Base-by-base conservation (phyloP, 2,113 vertebrate species). In the Holacanthus passer region DNA sequence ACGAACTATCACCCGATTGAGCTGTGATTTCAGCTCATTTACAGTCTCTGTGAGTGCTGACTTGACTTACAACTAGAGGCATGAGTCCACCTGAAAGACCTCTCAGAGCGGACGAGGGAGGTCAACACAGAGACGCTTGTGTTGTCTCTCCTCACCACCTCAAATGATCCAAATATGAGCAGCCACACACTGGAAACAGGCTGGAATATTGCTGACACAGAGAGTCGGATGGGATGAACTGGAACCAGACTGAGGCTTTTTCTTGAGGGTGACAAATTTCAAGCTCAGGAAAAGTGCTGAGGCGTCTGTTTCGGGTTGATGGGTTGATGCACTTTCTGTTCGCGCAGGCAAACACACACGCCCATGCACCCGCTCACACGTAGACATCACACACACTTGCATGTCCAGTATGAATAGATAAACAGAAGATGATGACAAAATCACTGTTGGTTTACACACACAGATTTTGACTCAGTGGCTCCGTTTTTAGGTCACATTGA, bases 41-140 rank as follows among this genome's bases (percentile, higher is more conserved):
- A 59, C 77, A 83, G 73, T 58, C 87, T 52, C 52, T 27, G 63
- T 35, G 85, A 81, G 87, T 31, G 39, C 78, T 64, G 73, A 60
- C 69, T 73, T 62, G 39, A 71, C 58, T 79, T 35, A 41, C 68
- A 79, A 50, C 31, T 41, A 48, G 76, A 50, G 37, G 72, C 76
- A 16, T 62, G 63, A 43, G 67, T 73, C 63, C 41, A 81, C 60
- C 83, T 91, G 89, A 90, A 92, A 89, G 88, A 45, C 79, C 58
- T 86, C 87, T 89, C 88, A 87, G 86, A 91, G 82, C 12, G 69
- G 73, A 82, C 3, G 56, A 47, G 8, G 79, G 67, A 58, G 82
- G 74, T 84, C 73, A 53, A 65, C 81, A 91, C 89, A 90, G 84
- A 88, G 91, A 52, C 70, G 58, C 82, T 75, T 84, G 84, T 91